Evolutionary conservation across 2,888 invertebrate genomes (phyloP), one percentile per base, ranked within the genome.

Genomic region (Dynastes hyllus): DNA sequence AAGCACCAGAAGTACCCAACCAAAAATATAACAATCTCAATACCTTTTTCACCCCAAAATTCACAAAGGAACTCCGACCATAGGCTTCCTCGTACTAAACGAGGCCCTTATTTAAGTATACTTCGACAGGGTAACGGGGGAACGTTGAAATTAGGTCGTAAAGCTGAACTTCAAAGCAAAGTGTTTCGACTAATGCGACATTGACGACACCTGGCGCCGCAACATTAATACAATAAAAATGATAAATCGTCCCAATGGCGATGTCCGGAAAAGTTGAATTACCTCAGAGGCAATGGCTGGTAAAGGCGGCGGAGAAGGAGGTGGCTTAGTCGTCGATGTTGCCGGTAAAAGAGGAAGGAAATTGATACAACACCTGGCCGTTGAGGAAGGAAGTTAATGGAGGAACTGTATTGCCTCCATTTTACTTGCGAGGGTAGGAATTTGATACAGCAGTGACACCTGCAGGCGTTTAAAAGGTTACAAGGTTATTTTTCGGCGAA

Each of bases 131-230:
- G 45, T 45, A 45, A 45, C 8, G 1, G 45, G 8, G 45, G 0
- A 11, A 45, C 45, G 45, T 11, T 8, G 66, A 40, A 22, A 40
- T 16, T 66, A 9, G 69, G 51, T 27, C 51, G 69, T 69, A 69
- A 69, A 69, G 29, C 51, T 13, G 51, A 51, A 69, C 69, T 69
- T 69, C 51, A 69, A 69, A 69, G 32, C 50, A 51, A 53, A 37
- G 69, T n/a, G 51, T 69, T 69, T 69, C 69, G 51, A 69, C 69
- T 69, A 69, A 69, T 69, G 69, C 69, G 69, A 69, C 69, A 69
- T 69, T 69, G 69, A 69, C 69, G 69, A 51, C 69, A 69, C 69
- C 69, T 69, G 69, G 27, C 69, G 69, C 69, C 69, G 13, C 22
- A 51, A 69, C 50, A 51, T 69, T 69, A 69, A 69, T 50, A 69